Base-by-base conservation (phyloP, 2,113 vertebrate species). In the Nothoprocta perdicaria region DNA sequence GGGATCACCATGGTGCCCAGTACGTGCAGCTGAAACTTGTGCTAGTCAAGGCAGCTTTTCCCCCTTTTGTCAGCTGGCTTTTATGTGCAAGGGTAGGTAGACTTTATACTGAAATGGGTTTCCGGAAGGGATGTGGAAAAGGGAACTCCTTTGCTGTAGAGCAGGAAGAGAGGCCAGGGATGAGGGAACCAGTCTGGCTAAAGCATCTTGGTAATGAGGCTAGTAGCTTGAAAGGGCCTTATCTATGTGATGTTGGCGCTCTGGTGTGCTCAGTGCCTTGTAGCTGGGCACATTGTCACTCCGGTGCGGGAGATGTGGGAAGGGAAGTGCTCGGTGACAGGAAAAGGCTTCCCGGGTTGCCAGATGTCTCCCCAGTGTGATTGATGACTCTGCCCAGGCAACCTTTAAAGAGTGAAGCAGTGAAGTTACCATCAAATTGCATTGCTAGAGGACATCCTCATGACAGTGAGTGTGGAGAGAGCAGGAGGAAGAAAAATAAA, bases 311-410 rank as follows among this genome's bases (percentile, higher is more conserved):
- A 26, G 65, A 67, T 27, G 31, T 40, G 75, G 75, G 71, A 82
- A 52, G 22, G 7, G 79, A 92, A 45, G 50, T 80, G 82, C 74
- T 45, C 76, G 82, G 88, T 79, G 92, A 88, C 82, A 92, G 81
- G 72, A 40, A 88, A 75, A 38, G 68, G 13, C 65, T 66, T 93
- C 52, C n/a, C 76, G 84, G 93, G 35, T 65, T 27, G 87, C 53
- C 5, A 26, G 53, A 23, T 69, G 4, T n/a, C 21, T 78, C 40
- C 14, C n/a, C 86, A 18, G 24, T 75, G 48, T 62, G 73, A 60
- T 40, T 88, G 12, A 31, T 86, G 65, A 87, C 62, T 62, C 41
- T 46, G 5, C 24, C 3, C 58, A 58, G 68, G 73, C 71, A 74
- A 75, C 2, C 91, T 86, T 75, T 63, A 79, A 93, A 80, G 77